Percentiles rank a stretch among this genome's conserved stretches.
phyloP scores from a whole-genome alignment of 2,888 invertebrate species.

The Phymatocera aterrima region DNA sequence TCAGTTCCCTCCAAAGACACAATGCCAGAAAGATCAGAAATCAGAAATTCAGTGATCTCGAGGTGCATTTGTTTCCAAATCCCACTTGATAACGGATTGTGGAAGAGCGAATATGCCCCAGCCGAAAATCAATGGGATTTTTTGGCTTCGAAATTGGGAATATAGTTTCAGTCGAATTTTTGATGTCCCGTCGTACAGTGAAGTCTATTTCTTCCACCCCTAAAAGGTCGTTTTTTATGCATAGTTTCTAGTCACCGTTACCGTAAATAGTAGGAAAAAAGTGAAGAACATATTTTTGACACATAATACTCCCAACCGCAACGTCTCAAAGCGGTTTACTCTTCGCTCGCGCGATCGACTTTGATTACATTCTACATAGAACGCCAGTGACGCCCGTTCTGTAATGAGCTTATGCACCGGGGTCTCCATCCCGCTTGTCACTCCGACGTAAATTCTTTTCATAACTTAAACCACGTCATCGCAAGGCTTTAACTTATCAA shows the following conservation, averaged over 20 bases:
- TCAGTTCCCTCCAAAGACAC: too few relatives aligned
- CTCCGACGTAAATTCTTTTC: conserved; percentile 11
- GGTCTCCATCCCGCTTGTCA: conserved; percentile 28
- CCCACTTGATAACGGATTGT: background rate
- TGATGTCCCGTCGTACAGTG: background rate
- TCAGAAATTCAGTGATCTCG: background rate
- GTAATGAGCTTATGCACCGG: conserved; percentile 38
- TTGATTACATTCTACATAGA: conserved; percentile 64
- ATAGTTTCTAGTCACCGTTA: conserved; percentile 11
- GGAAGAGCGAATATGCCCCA: background rate
- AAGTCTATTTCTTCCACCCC: too few relatives aligned
- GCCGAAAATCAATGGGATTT: conserved; percentile 25
- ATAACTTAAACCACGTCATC: background rate
- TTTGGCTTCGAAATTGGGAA: background rate
- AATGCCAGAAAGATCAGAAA: background rate
- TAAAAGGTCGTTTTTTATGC: conserved; percentile 9
- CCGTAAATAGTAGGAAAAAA: background rate
- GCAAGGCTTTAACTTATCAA: background rate
- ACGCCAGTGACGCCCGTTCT: conserved; percentile 26
- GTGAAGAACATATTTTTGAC: conserved; percentile 60
- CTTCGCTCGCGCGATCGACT: conserved; percentile 67
- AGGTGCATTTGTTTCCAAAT: background rate
- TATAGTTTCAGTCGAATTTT: background rate
- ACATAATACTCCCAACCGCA: conserved; percentile 65
- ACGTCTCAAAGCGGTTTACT: conserved; percentile 68